Evolutionary conservation across 53 echinoderm and acorn worm species (phyloP).

Genomic region (Stichopus horrens): DNA sequence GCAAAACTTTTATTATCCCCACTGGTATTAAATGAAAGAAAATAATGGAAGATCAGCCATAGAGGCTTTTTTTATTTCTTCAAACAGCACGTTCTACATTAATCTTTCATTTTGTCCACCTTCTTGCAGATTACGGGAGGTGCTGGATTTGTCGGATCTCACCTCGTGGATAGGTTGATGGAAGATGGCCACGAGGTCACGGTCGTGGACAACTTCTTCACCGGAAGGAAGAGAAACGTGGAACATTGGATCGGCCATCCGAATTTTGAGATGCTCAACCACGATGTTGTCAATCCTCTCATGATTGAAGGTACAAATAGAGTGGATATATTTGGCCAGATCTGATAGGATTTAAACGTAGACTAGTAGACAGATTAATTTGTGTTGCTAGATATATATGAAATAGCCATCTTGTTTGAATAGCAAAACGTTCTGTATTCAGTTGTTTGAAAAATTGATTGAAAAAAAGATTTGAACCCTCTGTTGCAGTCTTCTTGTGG

Average conservation of each 20-base stretch:
- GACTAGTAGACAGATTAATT: not conserved
- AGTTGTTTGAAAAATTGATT: no score
- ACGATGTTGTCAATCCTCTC: constrained; percentile 91
- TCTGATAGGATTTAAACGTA: not conserved
- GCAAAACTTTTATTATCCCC: no score
- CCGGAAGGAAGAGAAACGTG: constrained; percentile 80
- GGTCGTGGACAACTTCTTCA: constrained; percentile 91
- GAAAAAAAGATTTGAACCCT: no score
- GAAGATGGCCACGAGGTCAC: constrained; percentile 93
- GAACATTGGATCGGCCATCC: constrained; percentile 93
- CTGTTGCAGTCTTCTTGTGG: no score
- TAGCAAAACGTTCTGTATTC: no score
- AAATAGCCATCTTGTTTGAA: no score
- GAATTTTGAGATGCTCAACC: constrained; percentile 97
- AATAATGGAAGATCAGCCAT: no score
- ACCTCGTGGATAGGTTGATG: constrained; percentile 82
- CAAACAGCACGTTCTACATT: no score
- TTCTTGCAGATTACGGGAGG: constrained; percentile 78
- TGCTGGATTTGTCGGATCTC: constrained; percentile 92
- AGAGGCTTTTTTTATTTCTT: no score
- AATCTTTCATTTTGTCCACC: not conserved
- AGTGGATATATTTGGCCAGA: not conserved
- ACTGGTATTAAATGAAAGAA: no score
- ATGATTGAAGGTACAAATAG: constrained; percentile 78
- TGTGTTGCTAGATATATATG: no score